A percentile compares a stretch with the other conserved stretches of the same genome.
These are phyloP conservation scores for Copsychus sechellarum DNA, from an alignment of 2,113 vertebrate genomes.

Conservation along the genomic window DNA sequence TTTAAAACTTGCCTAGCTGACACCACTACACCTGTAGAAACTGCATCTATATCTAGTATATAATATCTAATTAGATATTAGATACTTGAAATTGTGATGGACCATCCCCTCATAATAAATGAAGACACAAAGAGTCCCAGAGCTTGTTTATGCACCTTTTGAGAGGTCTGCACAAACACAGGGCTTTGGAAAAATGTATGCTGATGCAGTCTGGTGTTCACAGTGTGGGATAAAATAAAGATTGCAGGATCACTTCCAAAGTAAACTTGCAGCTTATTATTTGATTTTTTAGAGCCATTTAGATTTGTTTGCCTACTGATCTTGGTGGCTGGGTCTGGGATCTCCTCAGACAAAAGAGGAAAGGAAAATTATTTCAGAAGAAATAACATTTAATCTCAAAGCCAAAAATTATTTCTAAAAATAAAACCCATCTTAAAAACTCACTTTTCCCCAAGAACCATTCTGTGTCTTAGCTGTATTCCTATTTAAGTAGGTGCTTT, in stretches of 20 bases:
- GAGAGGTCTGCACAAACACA: not conserved
- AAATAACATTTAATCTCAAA: not conserved
- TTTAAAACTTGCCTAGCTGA: not conserved
- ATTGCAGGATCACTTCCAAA: not conserved
- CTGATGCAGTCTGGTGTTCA: not conserved
- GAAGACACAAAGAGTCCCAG: not conserved
- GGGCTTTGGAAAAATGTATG: not conserved
- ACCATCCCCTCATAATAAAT: fast-evolving
- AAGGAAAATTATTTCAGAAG: not conserved
- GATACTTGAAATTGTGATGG: not conserved
- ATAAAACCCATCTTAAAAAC: not conserved
- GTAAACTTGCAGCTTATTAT: not conserved
- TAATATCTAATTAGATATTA: not conserved
- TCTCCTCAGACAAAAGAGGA: not conserved
- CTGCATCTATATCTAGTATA: too few species aligned
- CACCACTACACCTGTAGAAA: not conserved
- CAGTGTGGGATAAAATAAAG: not conserved
- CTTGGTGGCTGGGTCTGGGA: fast-evolving
- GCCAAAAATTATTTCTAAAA: not conserved
- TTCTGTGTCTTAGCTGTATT: not conserved
- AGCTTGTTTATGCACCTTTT: not conserved
- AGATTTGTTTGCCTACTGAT: not conserved
- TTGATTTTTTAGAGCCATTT: not conserved
- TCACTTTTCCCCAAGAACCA: not conserved
- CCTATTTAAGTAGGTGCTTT: not conserved